Base-by-base conservation (phyloP, 2,888 invertebrate genomes). In the Epistrophe eligans region DNA sequence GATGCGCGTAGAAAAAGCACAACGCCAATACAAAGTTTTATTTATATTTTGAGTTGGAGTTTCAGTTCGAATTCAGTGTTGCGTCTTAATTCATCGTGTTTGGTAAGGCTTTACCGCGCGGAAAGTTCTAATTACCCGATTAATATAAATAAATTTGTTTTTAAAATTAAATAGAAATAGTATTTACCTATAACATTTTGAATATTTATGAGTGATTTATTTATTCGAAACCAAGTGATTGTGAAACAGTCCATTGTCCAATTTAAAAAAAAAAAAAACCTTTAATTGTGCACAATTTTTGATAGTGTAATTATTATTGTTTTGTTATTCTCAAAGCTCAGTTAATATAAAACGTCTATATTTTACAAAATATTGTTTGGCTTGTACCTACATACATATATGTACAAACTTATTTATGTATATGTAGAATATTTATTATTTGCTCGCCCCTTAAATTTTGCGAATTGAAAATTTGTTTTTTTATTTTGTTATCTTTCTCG, bases 181-280 rank as follows among this genome's bases (percentile, higher is more conserved):
- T n/a, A n/a, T n/a, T n/a, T n/a, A n/a, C n/a, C 4, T 52, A 19
- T 2, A 52, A 52, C 11, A 55, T n/a, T 28, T 32, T 45, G 28
- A 66, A 48, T 66, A 66, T 64, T 64, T 32, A 64, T 66, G 32
- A 48, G 66, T 50, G 66, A 32, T 48, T 64, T 64, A 17, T n/a
- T 11, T 45, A 45, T 45, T n/a, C n/a, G 28, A 28, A 8, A 15
- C 1, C 10, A 13, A 19, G 11, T 17, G 50, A 35, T 67, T 67
- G 48, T 13, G 50, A 50, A 67, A 19, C 32, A 52, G 0, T 48
- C 11, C 19, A 64, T 10, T 64, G 62, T 32, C 50, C 50, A 67
- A 50, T 67, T 67, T 24, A 40, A 15, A 57, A 45, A 32, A 58
- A 60, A 32, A n/a, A 32, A 15, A 9, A 11, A 17, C 2, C 0